Conservation (phyloP, 2,113 vertebrate genomes). For the Dunckerocampus dactyliophorus region DNA sequence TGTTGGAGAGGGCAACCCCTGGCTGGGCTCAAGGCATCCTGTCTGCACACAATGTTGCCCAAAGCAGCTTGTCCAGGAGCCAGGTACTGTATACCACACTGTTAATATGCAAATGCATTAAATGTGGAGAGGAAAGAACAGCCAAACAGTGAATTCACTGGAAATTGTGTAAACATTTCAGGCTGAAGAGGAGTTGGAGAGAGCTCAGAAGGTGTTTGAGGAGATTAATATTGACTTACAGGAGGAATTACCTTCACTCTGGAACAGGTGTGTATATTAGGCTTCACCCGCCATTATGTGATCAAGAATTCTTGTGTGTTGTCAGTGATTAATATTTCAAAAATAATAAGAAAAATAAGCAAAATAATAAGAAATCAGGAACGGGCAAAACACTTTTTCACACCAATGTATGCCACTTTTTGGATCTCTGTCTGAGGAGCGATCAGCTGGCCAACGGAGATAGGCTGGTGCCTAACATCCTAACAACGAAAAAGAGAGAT, state of each 20-base stretch:
- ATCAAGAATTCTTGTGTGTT: too few relatives aligned
- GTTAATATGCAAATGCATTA: not conserved
- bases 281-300: too few relatives aligned
- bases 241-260: conserved; percentile 94
- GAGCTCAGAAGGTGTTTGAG: conserved; percentile 97
- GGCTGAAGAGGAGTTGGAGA: conserved; percentile 95
- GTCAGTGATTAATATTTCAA: too few relatives aligned
- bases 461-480: too few relatives aligned
- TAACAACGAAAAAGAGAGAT: too few relatives aligned
- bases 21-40: conserved; percentile 99
- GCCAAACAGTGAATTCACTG: not conserved
- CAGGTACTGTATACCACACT: conserved; percentile 81
- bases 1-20: conserved; percentile 96
- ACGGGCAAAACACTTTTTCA: too few relatives aligned
- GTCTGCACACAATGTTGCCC: conserved; percentile 95
- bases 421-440: too few relatives aligned
- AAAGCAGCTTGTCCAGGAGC: conserved; percentile 97
- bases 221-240: conserved; percentile 96
- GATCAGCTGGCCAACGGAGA: too few relatives aligned
- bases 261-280: conserved; percentile 85
- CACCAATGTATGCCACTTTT: too few relatives aligned
- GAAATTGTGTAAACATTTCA: conserved; percentile 47
- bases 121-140: not conserved
- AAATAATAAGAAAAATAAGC: too few relatives aligned
- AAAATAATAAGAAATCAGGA: too few relatives aligned